A percentile compares a stretch with the other conserved stretches of the same genome.
Evolutionary conservation across 2,888 invertebrate species (phyloP).

Genomic region (Oscheius myriophilus): DNA sequence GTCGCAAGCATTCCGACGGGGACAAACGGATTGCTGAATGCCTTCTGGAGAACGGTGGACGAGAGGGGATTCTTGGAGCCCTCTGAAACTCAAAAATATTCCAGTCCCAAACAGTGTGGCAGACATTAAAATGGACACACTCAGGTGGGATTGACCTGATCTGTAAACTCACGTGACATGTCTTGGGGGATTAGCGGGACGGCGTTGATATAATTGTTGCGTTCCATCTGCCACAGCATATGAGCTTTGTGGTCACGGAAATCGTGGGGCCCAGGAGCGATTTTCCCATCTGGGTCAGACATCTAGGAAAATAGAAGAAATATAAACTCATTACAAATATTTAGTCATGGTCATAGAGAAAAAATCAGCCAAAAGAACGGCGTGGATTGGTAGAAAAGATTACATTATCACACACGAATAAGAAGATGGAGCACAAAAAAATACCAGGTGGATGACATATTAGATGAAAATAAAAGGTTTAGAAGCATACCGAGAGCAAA

Average conservation of each 20-base stretch:
- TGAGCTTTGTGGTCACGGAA: conserved; percentile 58
- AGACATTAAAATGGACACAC: neutral
- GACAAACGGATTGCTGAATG: conserved; percentile 58
- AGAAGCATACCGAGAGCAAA: too few species aligned
- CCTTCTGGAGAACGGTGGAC: conserved; percentile 48
- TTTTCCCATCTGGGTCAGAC: conserved; percentile 11
- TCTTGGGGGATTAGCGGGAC: conserved; percentile 62
- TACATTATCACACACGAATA: too few species aligned
- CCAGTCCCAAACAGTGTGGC: neutral
- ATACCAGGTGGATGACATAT: too few species aligned
- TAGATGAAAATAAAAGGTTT: too few species aligned
- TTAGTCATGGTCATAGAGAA: too few species aligned
- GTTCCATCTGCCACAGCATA: conserved; percentile 57
- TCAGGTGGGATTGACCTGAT: neutral
- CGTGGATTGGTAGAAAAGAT: too few species aligned
- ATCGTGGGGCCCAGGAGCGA: conserved; percentile 48
- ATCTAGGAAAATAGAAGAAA: conserved; percentile 1
- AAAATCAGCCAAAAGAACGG: too few species aligned
- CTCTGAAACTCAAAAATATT: conserved; percentile 1
- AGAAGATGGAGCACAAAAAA: too few species aligned
- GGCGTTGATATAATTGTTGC: conserved; percentile 35
- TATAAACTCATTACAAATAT: neutral
- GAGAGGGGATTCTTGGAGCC: conserved; percentile 36
- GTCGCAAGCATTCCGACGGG: conserved; percentile 64
- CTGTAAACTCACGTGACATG: conserved; percentile 39